Evolutionary conservation across 2,888 invertebrate genomes (phyloP), one percentile per base, ranked within the genome.

Genomic region (Geotrupes spiniger): DNA sequence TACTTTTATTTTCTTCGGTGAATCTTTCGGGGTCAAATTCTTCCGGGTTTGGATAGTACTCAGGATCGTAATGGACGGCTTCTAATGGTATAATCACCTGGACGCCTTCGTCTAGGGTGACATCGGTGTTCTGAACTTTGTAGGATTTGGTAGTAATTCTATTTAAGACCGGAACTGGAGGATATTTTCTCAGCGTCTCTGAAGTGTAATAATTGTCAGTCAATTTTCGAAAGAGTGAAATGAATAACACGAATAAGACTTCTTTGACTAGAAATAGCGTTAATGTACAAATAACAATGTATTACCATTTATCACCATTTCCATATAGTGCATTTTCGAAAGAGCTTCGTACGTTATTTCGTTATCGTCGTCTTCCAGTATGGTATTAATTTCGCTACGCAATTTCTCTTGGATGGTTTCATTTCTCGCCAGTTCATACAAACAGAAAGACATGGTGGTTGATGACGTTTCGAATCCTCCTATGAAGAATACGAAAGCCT

Each of bases 111-210:
- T 78, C 75, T 29, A 82, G 65, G 11, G 70, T 64, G 2, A 77
- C 65, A 21, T 77, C 63, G 2, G 74, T 75, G 12, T 68, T 71
- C 0, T 80, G 79, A 51, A 81, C 64, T 42, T 60, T 64, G 61
- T 79, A 81, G 4, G 69, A 62, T 54, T 74, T 69, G 6, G 76
- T 79, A 58, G 78, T 79, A 57, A 73, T 75, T 31, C 80, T 65
- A n/a, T 21, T 75, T 65, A 37, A 79, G 67, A 15, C 76, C 2
- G 77, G 74, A 1, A 78, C 78, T 4, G 80, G 76, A 5, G 82
- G 81, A 64, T 80, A 79, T 63, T 80, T 78, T 27, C 82, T 68
- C 56, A 82, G 65, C 1, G 81, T 78, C 67, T 82, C 82, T 79
- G 64, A 33, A 40, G 36, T 9, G n/a, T n/a, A n/a, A n/a, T n/a